Base-by-base conservation (phyloP, 2,113 vertebrate genomes). In the Baryphthengus martii region DNA sequence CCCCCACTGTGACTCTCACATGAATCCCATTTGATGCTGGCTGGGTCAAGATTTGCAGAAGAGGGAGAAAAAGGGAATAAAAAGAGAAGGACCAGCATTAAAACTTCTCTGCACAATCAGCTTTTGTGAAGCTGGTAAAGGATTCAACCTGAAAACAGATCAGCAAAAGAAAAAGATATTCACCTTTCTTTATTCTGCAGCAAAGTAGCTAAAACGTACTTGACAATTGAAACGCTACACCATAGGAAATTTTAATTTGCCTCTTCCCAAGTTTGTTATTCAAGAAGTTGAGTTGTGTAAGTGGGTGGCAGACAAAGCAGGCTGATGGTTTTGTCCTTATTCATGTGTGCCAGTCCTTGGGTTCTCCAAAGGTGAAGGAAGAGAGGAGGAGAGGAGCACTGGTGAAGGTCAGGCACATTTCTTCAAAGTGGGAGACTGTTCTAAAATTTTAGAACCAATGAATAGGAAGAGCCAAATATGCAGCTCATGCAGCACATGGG, bases 1-100 rank as follows among this genome's bases (percentile, higher is more conserved):
- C 10, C 1, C 3, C 17, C 6, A 4, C 8, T 6, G 2, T 10
- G 37, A 50, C 4, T 66, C 28, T 33, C 31, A 16, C 14, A 24
- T 5, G 7, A 39, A 50, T 59, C 29, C 37, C 25, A 21, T 3
- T 17, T 29, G 55, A 33, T 29, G 6, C 3, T 73, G 29, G 5
- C 33, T 68, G 6, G 35, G 35, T 13, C 6, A 75, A 20, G 9
- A 3, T n/a, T 7, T 47, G 3, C 2, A 5, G 25, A 3, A 62
- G 5, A 21, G 7, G 18, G 2, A 31, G 25, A 33, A 50, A 91
- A 85, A 20, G 4, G 11, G 21, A 53, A 40, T 55, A 47, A 67
- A 83, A 89, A 45, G 55, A 56, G 18, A 49, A 4, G 9, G 6
- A 61, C 3, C 9, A 40, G 24, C 7, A n/a, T 31, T 18, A 21